Evolutionary conservation across 2,113 vertebrate species (phyloP).

Genomic region (Ivindomyrus marchei): DNA sequence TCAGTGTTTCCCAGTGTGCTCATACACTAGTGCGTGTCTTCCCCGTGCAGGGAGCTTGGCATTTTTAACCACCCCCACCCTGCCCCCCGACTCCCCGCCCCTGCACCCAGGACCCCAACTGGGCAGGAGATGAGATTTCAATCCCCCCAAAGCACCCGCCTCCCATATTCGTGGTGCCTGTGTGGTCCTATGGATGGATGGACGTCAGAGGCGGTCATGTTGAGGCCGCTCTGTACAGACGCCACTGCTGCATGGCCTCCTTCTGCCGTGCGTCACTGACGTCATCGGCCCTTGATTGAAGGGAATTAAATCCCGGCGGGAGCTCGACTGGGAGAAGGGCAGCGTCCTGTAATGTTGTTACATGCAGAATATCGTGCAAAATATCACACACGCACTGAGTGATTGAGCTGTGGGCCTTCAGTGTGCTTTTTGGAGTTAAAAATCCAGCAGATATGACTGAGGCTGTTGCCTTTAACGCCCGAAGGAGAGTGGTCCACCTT

Average conservation of each 20-base stretch:
- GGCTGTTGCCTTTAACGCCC: not conserved
- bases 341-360: not conserved
- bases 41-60: not conserved
- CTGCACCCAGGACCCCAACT: not conserved
- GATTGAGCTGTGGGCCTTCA: not conserved
- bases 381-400: not conserved
- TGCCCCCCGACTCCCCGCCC: not conserved
- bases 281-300: not conserved
- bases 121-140: not conserved
- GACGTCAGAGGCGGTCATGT: not conserved
- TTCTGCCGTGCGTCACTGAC: slow-evolving; percentile 33
- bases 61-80: not conserved
- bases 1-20: too few species aligned
- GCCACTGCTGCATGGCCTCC: slow-evolving; percentile 49
- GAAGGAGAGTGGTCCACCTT: not conserved
- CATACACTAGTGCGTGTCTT: too few species aligned
- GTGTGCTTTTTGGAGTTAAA: not conserved
- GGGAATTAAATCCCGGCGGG: not conserved
- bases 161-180: not conserved
- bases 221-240: not conserved
- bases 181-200: not conserved
- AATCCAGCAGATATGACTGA: not conserved
- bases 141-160: slow-evolving; percentile 8
- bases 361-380: not conserved
- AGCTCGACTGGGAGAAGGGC: not conserved